Percentiles rank a stretch among this genome's conserved stretches.
Evolutionary conservation across 2,797 vertebrate species (phyloP).

Genomic region (Pseudochirops corinnae): DNA sequence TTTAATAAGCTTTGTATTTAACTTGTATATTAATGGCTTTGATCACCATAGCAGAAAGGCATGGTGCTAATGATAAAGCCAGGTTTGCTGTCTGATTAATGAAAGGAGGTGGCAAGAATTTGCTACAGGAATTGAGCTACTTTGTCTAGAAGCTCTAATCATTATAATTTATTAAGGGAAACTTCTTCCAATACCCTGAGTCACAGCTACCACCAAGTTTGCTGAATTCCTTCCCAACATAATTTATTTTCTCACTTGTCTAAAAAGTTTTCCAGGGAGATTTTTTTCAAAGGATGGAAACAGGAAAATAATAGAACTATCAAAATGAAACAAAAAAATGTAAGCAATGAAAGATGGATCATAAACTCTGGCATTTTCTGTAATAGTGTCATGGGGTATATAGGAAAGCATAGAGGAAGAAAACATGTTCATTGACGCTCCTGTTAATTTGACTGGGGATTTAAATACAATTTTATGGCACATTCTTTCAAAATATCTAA

Average conservation of each 20-base stretch:
- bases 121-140: conserved; percentile 63
- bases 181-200: conserved; percentile 69
- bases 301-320: conserved; percentile 41
- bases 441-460: conserved; percentile 4
- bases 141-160: conserved; percentile 77
- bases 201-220: conserved; percentile 63
- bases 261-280: conserved; percentile 67
- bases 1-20: conserved; percentile 34
- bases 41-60: conserved; percentile 69
- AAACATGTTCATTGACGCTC: not conserved
- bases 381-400: not conserved
- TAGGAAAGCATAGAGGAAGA: conserved; percentile 41
- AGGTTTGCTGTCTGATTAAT: conserved; percentile 82
- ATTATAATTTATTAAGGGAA: conserved; percentile 79
- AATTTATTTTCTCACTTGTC: conserved; percentile 75
- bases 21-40: conserved; percentile 74
- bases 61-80: conserved; percentile 74
- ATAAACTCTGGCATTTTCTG: conserved; percentile 4
- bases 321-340: conserved; percentile 46
- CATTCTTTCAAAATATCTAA: conserved; percentile 32
- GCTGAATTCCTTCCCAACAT: conserved; percentile 63
- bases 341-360: conserved; percentile 36
- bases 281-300: conserved; percentile 41
- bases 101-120: conserved; percentile 72
- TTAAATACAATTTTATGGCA: conserved; percentile 12